These are phyloP conservation scores for Orthosia incerta DNA, from an alignment of 2,888 invertebrate species.

Conservation along the genomic window DNA sequence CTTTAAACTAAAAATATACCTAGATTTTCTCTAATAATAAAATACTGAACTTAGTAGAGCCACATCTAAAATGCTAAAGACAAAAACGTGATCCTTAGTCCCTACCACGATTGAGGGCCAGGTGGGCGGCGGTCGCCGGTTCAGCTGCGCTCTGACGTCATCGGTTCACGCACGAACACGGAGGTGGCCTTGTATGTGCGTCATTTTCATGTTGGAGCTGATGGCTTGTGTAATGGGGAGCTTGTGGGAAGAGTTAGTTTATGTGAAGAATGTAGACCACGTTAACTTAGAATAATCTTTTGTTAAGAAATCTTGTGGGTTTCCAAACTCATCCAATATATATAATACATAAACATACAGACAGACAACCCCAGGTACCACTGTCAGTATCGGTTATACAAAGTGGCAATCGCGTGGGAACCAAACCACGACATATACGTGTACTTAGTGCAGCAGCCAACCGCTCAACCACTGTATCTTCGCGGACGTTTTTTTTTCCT, in stretches of 20 bases:
- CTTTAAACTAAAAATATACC: too few relatives aligned
- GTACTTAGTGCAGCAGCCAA: background rate
- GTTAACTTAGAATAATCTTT: too few relatives aligned
- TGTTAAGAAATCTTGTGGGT: too few relatives aligned
- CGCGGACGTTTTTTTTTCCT: too few relatives aligned
- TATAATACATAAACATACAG: too few relatives aligned
- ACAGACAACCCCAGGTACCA: too few relatives aligned
- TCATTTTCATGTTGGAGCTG: constrained; percentile 40
- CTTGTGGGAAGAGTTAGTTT: constrained; percentile 5
- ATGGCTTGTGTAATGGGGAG: constrained; percentile 22
- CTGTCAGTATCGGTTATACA: background rate
- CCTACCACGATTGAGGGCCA: constrained; percentile 7
- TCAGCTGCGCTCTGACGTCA: constrained; percentile 53
- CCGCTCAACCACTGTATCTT: background rate
- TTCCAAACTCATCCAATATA: too few relatives aligned
- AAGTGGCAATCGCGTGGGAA: background rate
- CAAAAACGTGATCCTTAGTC: constrained; percentile 22
- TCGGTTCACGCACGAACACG: constrained; percentile 36
- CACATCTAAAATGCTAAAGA: constrained; percentile 18
- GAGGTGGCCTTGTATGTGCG: constrained; percentile 41
- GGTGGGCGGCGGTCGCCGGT: constrained; percentile 44
- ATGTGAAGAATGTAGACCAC: too few relatives aligned
- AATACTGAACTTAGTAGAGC: background rate
- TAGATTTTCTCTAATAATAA: background rate
- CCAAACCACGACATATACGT: background rate